Base-by-base conservation (phyloP, 2,888 invertebrate species). In the Cheilosia grossa region DNA sequence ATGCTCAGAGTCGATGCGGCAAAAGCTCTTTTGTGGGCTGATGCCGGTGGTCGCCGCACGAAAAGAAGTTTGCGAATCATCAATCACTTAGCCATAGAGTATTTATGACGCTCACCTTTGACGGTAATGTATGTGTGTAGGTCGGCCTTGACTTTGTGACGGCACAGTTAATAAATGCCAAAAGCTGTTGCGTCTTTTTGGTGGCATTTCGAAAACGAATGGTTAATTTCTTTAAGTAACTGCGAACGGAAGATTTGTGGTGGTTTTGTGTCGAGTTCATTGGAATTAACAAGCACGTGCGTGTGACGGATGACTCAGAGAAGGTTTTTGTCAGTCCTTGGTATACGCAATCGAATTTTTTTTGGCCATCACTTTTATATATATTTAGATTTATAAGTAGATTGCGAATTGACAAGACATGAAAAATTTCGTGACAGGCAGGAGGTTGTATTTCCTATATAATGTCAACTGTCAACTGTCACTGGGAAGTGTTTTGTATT, bases 1-100 rank as follows among this genome's bases (percentile, higher is more conserved):
- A 2, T 24, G 9, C 10, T 10, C 13, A 13, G 13, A 47, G 24
- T 51, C 53, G 19, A 40, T 30, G 44, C 13, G 64, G 53, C 13
- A 24, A 47, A 49, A 63, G 69, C 66, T 66, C 51, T 37, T 70
- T 58, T 59, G 63, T 81, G 69, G 81, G 81, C 81, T 70, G 70
- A 70, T 40, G 75, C 58, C 69, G 49, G 63, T 53, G 37, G 49
- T 75, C 51, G 51, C 74, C 51, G 51, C 74, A 81, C 75, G 66
- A 72, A 63, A 69, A 66, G 37, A 74, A 66, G 56, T 58, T 49
- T 19, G 21, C 37, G 40, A 59, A 64, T 56, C 78, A 70, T 70
- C 63, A 72, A 82, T 77, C 82, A 82, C 67, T 61, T n/a, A 54
- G 9, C 54, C 42, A 17, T 19, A 21, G 19, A 44, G 58, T 44